These are phyloP conservation scores for Chlorodrepanis virens DNA, from an alignment of 2,113 vertebrate species.

Conservation along the genomic window DNA sequence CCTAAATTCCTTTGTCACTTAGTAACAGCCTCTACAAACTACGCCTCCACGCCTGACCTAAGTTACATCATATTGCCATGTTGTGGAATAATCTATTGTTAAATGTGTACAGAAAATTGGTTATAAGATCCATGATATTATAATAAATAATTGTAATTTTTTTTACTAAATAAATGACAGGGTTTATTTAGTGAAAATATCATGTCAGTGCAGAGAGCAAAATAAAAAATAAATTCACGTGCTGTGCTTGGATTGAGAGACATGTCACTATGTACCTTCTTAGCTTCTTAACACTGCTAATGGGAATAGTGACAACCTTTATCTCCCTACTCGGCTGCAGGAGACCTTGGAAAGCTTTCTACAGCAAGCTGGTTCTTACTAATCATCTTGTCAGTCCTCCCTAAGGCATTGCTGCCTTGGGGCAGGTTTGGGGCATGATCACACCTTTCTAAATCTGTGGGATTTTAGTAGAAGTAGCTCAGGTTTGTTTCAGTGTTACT, in stretches of 20 bases:
- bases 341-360: neutral
- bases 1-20: slow-evolving; percentile 25
- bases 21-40: neutral
- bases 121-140: neutral
- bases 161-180: neutral
- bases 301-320: neutral
- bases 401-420: neutral
- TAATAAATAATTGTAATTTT: neutral
- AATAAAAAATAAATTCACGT: neutral
- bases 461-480: neutral
- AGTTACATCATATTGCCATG: neutral
- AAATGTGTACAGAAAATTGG: neutral
- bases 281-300: neutral
- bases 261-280: rapidly evolving
- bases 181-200: neutral
- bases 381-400: neutral
- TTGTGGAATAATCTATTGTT: neutral
- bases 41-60: neutral
- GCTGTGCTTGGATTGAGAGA: neutral
- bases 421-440: neutral
- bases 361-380: neutral
- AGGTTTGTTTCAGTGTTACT: neutral
- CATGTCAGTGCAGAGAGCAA: neutral
- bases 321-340: neutral
- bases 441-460: neutral